Evolutionary conservation across 2,888 invertebrate genomes (phyloP), one percentile per base, ranked within the genome.

Genomic region (Drosophila dives): DNA sequence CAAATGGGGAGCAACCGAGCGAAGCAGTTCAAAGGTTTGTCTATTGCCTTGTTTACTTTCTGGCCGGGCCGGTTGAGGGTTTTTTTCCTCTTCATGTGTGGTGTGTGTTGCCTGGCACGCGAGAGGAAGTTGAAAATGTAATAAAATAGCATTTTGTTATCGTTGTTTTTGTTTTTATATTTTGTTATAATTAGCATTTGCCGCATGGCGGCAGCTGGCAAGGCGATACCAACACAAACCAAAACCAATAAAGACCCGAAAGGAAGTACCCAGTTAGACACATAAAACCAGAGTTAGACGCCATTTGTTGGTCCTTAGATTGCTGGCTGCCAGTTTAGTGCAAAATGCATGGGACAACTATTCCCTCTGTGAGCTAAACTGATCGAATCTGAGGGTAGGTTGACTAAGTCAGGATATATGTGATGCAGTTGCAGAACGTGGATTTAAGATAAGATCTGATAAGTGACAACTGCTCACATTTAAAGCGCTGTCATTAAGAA

Each of bases 121-220:
- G 81, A 72, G 64, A 58, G 84, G 55, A 77, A 71, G 79, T 81
- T 50, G 69, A 64, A 53, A 67, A 72, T 81, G 70, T 81, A 72
- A 84, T 81, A 73, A 81, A 84, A 84, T 67, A 67, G 78, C 62
- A 45, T 62, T 63, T 56, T 45, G 50, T 61, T 58, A 81, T 72
- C 68, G 75, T 79, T 87, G 64, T 45, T 45, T 20, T 45, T 20
- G 3, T 20, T n/a, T 1, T 17, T 17, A 17, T 38, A 4, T 38
- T 15, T 12, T 64, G 80, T 72, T 82, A 83, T 78, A 84, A 84
- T 89, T 89, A 86, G 68, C 89, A 75, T 84, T 74, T 69, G 65
- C 86, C 78, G 72, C 75, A 71, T 78, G 86, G 62, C 78, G 75
- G 68, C 84, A 84, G 89, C 89, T 84, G 89, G 62, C 64, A 8